phyloP scores from a whole-genome alignment of 2,797 vertebrate species.

The Eulemur coronatus region DNA sequence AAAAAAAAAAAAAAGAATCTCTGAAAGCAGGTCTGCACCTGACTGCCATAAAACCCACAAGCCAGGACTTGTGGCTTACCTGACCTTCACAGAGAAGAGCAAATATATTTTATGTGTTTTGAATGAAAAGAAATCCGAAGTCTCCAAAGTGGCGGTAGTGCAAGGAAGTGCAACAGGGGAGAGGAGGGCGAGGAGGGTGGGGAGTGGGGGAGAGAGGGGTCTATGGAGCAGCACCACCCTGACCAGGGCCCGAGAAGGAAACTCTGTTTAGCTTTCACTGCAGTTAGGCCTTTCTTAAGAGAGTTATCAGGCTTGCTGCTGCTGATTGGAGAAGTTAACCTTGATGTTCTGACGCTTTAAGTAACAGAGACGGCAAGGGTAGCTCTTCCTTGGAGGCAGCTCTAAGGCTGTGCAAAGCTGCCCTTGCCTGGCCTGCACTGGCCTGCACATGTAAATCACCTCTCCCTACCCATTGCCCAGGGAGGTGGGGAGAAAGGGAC shows the following conservation, averaged over 20 bases:
- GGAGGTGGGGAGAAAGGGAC: not conserved
- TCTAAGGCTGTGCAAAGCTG: not conserved
- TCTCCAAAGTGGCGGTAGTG: not conserved
- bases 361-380: not conserved
- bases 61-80: not conserved
- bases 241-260: not conserved
- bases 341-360: not conserved
- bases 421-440: not conserved
- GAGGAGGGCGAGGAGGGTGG: too few species aligned
- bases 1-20: not conserved
- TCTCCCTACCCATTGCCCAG: not conserved
- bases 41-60: constrained; percentile 6
- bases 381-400: not conserved
- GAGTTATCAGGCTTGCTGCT: not conserved
- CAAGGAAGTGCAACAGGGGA: not conserved
- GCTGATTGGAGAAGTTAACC: not conserved
- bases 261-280: not conserved
- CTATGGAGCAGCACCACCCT: not conserved
- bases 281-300: not conserved
- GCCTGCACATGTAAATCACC: not conserved
- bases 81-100: constrained; percentile 19
- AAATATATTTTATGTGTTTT: not conserved
- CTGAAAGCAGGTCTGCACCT: not conserved
- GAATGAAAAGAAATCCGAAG: not conserved
- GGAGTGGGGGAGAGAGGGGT: not conserved